Evolutionary conservation across 2,113 vertebrate genomes (phyloP).

Genomic region (Syngnathus floridae): DNA sequence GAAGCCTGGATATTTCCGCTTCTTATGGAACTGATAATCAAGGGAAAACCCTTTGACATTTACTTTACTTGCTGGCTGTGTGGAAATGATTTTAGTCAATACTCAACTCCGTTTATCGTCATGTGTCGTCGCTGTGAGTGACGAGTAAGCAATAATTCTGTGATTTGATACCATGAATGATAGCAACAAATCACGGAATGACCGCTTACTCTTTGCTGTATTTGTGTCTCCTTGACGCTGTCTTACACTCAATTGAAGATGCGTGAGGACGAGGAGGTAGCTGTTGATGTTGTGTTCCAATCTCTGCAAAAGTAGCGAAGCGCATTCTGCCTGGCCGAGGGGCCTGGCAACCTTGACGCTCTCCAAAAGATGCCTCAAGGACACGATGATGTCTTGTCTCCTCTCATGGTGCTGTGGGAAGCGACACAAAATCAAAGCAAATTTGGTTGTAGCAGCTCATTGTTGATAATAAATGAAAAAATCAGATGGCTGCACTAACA

Average conservation of each 20-base stretch:
- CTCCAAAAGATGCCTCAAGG: constrained; percentile 49
- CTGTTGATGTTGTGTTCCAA: constrained; percentile 61
- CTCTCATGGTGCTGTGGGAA: constrained; percentile 51
- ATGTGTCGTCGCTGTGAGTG: no score
- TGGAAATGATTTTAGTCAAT: not conserved
- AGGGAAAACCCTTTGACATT: constrained; percentile 23
- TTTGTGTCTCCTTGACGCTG: constrained; percentile 1
- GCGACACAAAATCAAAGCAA: constrained; percentile 1
- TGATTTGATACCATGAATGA: not conserved
- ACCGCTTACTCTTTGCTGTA: not conserved
- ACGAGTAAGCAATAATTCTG: not conserved
- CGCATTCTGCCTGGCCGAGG: constrained; percentile 41
- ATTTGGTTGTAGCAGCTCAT: not conserved
- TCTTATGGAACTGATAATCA: constrained; percentile 24
- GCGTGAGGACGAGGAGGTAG: constrained; percentile 58
- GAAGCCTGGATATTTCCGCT: constrained; percentile 53
- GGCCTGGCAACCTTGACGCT: constrained; percentile 40
- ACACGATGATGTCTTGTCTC: constrained; percentile 56
- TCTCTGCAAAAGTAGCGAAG: constrained; percentile 37
- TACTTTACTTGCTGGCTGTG: constrained; percentile 12
- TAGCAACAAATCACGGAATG: constrained; percentile 9
- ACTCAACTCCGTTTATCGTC: no score
- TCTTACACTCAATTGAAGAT: constrained; percentile 55
- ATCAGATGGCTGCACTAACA: constrained; percentile 22
- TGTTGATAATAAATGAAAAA: not conserved